These are phyloP conservation scores for Drosophila gunungcola DNA, from an alignment of 1,140 invertebrate species.

Conservation along the genomic window DNA sequence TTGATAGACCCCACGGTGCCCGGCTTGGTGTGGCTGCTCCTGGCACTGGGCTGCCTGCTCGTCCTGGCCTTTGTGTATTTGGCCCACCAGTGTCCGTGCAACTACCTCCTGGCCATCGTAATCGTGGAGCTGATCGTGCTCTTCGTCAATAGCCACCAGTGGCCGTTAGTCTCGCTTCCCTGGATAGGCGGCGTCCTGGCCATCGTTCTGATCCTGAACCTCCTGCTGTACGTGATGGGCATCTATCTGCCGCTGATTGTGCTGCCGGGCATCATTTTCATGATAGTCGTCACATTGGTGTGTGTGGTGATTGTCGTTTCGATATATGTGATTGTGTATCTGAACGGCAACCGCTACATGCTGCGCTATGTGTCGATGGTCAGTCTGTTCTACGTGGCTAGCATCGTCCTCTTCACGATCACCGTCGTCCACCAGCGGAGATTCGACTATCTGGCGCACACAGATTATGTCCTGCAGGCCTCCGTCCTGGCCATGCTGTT, in stretches of 20 bases:
- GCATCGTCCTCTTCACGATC: slow-evolving; percentile 22
- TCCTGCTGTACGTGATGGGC: slow-evolving; percentile 6
- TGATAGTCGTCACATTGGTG: slow-evolving; percentile 4
- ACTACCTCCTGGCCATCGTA: slow-evolving; percentile 30
- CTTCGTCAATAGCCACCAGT: slow-evolving; percentile 9
- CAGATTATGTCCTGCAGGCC: slow-evolving; percentile 29
- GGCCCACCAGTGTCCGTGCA: slow-evolving; percentile 34
- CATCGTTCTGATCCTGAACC: background rate
- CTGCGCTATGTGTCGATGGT: background rate
- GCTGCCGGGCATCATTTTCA: slow-evolving; percentile 17
- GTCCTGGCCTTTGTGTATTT: slow-evolving; percentile 21
- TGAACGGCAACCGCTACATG: background rate
- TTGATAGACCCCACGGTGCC: background rate
- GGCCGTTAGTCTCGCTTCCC: background rate
- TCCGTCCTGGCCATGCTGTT: slow-evolving; percentile 34
- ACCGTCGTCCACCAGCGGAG: slow-evolving; percentile 46
- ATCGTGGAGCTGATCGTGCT: slow-evolving; percentile 12
- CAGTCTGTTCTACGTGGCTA: slow-evolving; percentile 7
- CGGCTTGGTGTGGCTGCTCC: slow-evolving; percentile 21
- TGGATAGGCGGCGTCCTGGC: background rate
- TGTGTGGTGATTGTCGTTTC: slow-evolving; percentile 6
- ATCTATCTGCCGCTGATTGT: slow-evolving; percentile 26
- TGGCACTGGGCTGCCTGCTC: slow-evolving; percentile 10
- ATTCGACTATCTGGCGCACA: background rate
- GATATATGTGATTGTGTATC: slow-evolving; percentile 4